Evolutionary conservation across 2,888 invertebrate species (phyloP), one percentile per base, ranked within the genome.

Genomic region (Keiferia lycopersicella): DNA sequence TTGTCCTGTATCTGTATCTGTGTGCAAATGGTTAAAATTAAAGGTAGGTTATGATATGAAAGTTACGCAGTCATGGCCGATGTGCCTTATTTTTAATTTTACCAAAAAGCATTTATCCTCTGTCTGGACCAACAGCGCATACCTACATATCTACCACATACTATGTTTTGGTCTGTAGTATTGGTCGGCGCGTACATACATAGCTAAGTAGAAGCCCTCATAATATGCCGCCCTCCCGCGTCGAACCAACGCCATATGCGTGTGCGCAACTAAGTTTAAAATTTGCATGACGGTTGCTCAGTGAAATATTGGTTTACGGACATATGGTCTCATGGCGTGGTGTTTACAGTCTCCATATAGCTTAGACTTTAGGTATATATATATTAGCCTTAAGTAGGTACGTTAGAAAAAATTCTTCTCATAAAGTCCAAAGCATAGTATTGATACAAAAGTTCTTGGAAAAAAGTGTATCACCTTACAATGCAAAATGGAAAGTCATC

Each of bases 271-370:
- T 57, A 51, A 26, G 62, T 61, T 66, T 65, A 64, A 68, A 67
- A 66, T 65, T 68, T 68, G 66, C 66, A 66, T 66, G 65, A 50
- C 63, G 59, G 64, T 62, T 68, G 70, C 61, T 66, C 56, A 69
- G 61, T 67, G 66, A 69, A 70, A 69, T 69, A 70, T 70, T 68
- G 51, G 34, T 59, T 70, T 70, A 69, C 70, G 39, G 20, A 38
- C 66, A 64, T 64, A 62, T 66, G 66, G 53, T 14, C 56, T 1
- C 56, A 56, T 34, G 56, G 14, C 26, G 16, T 10, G 7, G 26
- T 56, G 56, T 30, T 12, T 30, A 30, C 16, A 56, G 16, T 56
- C 26, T 34, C 56, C n/a, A 45, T 45, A 41, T 45, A n/a, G 45
- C 45, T 41, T n/a, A 41, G 41, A 45, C 16, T 3, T 14, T 41